Evolutionary conservation across 2,888 invertebrate species (phyloP), one percentile per base, ranked within the genome.

Genomic region (Itoplectis maculator): DNA sequence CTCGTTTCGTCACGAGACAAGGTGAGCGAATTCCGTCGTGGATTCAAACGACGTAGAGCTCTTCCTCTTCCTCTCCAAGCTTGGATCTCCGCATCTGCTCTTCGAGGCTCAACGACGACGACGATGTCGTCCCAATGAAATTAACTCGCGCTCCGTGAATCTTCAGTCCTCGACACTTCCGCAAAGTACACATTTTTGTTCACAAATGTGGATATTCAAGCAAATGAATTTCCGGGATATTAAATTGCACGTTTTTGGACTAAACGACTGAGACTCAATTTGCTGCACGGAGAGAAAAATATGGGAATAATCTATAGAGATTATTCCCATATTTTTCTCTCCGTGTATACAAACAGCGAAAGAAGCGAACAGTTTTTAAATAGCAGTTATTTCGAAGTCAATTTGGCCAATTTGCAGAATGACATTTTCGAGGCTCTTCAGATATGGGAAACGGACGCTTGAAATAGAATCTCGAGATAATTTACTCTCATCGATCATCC

Each of bases 11-110:
- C 54, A 20, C 54, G 54, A 54, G 35, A 20, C 51, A 54, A 69
- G 69, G 54, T 69, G 69, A 18, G 23, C 37, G 13, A 54, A 40
- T 69, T 69, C 37, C 69, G n/a, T 69, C 69, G 51, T 51, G 51
- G 20, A 54, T 54, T 54, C 69, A 69, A 40, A 6, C 51, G 23
- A 23, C 29, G 40, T 20, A 69, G 18, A n/a, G n/a, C n/a, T n/a
- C 66, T 29, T 29, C 66, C 51, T 51, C 20, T 51, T 23, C 18
- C 49, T 49, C 51, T 54, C 42, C 23, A 54, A 5, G 45, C 40
- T 23, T 40, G 40, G 40, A n/a, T 61, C 40, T 40, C 23, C 54
- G 81, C 81, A 84, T 84, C 81, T 84, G 82, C 66, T 80, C 61
- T 54, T 61, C 42, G 56, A 61, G 45, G 70, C 49, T 56, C 65